These are phyloP conservation scores for Sphenopsis melanotis DNA, from an alignment of 2,797 vertebrate species.

Conservation along the genomic window DNA sequence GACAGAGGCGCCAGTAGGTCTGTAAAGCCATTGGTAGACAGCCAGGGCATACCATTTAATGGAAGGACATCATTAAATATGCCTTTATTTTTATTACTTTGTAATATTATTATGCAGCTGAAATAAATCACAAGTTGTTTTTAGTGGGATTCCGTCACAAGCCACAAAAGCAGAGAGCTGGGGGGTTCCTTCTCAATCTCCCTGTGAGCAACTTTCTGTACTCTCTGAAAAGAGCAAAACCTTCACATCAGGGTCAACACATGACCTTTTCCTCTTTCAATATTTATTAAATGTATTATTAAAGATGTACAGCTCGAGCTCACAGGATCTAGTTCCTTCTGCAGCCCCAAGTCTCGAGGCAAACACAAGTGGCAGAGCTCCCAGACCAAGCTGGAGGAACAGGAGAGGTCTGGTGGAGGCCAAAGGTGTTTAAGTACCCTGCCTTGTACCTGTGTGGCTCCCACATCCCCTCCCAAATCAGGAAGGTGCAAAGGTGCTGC, in stretches of 20 bases:
- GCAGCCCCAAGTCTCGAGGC: not conserved
- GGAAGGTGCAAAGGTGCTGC: not conserved
- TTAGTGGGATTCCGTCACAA: slow-evolving; percentile 22
- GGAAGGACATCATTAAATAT: slow-evolving; percentile 57
- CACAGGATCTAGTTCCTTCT: not conserved
- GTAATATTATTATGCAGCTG: slow-evolving; percentile 52
- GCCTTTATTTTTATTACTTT: slow-evolving; percentile 57
- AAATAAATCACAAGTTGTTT: slow-evolving; percentile 59
- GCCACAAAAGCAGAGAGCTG: slow-evolving; percentile 7
- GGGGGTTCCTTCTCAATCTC: not conserved
- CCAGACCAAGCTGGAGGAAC: not conserved
- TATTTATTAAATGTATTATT: not conserved
- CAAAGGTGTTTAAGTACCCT: not conserved
- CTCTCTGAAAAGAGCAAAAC: not conserved
- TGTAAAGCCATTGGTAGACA: slow-evolving; percentile 51
- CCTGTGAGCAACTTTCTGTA: not conserved
- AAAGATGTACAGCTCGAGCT: not conserved
- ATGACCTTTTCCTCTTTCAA: not conserved
- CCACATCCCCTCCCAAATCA: not conserved
- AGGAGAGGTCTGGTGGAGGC: not conserved
- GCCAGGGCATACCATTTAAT: slow-evolving; percentile 57
- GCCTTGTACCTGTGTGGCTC: not conserved
- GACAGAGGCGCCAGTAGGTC: slow-evolving; percentile 45
- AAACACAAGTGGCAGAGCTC: not conserved
- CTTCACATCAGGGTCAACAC: not conserved